Percentiles rank a stretch among this genome's conserved stretches.
These are phyloP conservation scores for Crypturellus undulatus DNA, from an alignment of 2,113 vertebrate genomes.

Conservation along the genomic window DNA sequence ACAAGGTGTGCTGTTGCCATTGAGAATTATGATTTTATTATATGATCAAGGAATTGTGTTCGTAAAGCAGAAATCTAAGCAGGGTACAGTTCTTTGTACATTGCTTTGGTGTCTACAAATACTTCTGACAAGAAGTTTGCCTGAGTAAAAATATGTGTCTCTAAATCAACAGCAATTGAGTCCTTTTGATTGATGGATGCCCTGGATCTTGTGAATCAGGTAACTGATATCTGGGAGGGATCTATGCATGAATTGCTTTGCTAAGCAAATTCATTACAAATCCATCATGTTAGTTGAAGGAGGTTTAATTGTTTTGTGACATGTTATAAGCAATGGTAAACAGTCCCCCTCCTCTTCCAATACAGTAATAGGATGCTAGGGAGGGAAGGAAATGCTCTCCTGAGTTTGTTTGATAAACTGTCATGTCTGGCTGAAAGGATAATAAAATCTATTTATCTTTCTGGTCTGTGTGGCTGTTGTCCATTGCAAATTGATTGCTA, in stretches of 20 bases:
- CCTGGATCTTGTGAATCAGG: conserved; percentile 2
- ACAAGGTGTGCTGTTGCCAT: not conserved
- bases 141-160: not conserved
- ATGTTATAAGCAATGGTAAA: conserved; percentile 3
- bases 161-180: not conserved
- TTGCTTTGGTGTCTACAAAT: not conserved
- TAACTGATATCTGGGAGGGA: conserved; percentile 44
- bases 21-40: not conserved
- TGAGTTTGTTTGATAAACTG: conserved; percentile 27
- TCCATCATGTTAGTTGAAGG: conserved; percentile 37
- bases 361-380: conserved; percentile 30
- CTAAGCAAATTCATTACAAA: conserved; percentile 55
- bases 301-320: conserved; percentile 54
- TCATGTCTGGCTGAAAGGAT: not conserved
- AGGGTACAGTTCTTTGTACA: not conserved
- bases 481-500: not conserved
- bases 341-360: not conserved
- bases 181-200: not conserved
- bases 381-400: conserved; percentile 7
- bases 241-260: conserved; percentile 43
- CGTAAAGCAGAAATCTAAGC: not conserved
- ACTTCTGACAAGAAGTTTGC: not conserved
- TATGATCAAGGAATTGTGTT: not conserved
- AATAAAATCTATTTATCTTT: conserved; percentile 37
- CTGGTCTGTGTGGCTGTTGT: not conserved